These are phyloP conservation scores for Tinea semifulvella DNA, from an alignment of 2,888 invertebrate genomes.

Conservation along the genomic window DNA sequence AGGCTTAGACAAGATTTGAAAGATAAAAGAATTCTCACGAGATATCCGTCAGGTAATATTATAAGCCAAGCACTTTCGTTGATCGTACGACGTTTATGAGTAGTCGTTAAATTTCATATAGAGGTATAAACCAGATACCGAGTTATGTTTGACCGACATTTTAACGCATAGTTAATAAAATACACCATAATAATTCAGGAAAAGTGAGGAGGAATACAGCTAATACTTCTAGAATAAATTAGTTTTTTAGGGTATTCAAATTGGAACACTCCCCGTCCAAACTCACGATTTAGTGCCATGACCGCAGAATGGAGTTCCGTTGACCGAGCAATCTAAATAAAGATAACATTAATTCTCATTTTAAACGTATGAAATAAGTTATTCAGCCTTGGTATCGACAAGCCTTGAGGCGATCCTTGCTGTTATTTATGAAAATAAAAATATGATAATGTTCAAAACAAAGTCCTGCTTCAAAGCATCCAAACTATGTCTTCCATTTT, in stretches of 20 bases:
- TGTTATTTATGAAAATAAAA: too few relatives aligned
- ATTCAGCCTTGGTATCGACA: too few relatives aligned
- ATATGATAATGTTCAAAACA: too few relatives aligned
- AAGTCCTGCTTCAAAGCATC: too few relatives aligned
- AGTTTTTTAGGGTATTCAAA: not conserved
- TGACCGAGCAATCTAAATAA: slow-evolving; percentile 8
- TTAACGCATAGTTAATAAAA: not conserved
- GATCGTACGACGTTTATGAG: slow-evolving; percentile 6
- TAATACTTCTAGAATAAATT: not conserved
- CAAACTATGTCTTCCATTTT: too few relatives aligned
- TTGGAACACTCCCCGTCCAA: not conserved
- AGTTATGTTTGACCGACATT: not conserved
- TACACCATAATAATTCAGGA: too few relatives aligned
- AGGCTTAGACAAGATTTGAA: slow-evolving; percentile 7
- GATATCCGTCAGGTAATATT: slow-evolving; percentile 9
- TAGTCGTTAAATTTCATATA: slow-evolving; percentile 3
- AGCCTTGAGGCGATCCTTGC: too few relatives aligned
- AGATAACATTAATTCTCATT: slow-evolving; percentile 3
- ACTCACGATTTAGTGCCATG: slow-evolving; percentile 10
- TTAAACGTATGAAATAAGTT: slow-evolving; percentile 1
- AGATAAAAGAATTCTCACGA: slow-evolving; percentile 9
- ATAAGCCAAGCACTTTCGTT: slow-evolving; percentile 8
- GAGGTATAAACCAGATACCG: not conserved
- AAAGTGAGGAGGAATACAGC: too few relatives aligned
- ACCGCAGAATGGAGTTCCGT: not conserved